Percentiles rank a stretch among this genome's conserved stretches.
These are phyloP conservation scores for Sycophila texana DNA, from an alignment of 2,888 invertebrate genomes.

Conservation along the genomic window DNA sequence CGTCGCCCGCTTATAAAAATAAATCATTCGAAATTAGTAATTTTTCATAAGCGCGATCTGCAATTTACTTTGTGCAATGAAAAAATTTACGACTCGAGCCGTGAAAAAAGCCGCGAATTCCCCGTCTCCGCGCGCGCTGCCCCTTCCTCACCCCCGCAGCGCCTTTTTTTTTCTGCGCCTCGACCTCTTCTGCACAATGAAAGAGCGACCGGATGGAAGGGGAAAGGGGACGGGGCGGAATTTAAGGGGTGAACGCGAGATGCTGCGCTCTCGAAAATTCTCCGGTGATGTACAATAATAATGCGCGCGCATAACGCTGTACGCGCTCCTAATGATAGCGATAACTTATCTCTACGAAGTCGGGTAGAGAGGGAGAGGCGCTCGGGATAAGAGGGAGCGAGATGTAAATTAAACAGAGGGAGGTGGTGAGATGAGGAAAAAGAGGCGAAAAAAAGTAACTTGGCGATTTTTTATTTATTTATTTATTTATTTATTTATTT, in stretches of 20 bases:
- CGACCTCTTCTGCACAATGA: not conserved
- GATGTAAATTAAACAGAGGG: not conserved
- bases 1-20: not conserved
- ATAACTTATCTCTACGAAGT: conserved; percentile 28
- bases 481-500: too few relatives aligned
- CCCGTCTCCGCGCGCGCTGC: not conserved
- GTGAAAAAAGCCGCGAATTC: conserved; percentile 3
- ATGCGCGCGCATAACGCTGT: not conserved
- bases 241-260: not conserved
- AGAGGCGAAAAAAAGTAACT: not conserved
- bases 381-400: conserved; percentile 4
- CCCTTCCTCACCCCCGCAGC: too few relatives aligned
- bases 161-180: too few relatives aligned
- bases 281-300: conserved; percentile 11
- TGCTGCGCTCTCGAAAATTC: conserved; percentile 21
- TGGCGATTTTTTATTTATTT: too few relatives aligned
- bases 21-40: conserved; percentile 34
- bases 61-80: not conserved
- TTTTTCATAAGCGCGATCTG: conserved; percentile 4
- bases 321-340: conserved; percentile 25
- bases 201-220: not conserved
- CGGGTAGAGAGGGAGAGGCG: not conserved
- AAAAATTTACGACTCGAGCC: conserved; percentile 20
- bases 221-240: not conserved
- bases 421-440: not conserved